Evolutionary conservation across 2,113 vertebrate species (phyloP).

Genomic region (Oncorhynchus masou): DNA sequence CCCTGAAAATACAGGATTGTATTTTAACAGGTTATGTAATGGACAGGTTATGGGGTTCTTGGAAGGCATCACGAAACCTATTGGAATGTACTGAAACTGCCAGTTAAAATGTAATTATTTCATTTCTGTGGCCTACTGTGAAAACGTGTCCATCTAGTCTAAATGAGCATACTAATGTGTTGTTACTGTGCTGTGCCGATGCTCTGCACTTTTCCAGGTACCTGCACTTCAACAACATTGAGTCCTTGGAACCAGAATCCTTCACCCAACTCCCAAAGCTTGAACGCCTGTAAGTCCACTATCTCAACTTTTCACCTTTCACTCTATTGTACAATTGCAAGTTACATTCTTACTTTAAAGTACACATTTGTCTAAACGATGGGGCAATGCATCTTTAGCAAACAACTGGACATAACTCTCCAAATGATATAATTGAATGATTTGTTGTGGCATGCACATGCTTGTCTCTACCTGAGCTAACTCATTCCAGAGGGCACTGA

Average conservation of each 20-base stretch:
- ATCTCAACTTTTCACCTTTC: neutral
- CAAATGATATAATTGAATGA: neutral
- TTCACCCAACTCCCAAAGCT: conserved; percentile 94
- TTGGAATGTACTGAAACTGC: neutral
- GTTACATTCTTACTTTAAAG: neutral
- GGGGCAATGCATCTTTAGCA: neutral
- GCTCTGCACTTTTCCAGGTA: conserved; percentile 78
- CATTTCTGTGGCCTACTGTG: no score
- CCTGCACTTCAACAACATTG: conserved; percentile 99
- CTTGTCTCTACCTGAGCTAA: neutral
- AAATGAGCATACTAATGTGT: conserved; percentile 14
- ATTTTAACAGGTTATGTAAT: neutral
- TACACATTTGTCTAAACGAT: neutral
- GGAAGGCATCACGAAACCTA: neutral
- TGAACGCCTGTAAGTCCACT: conserved; percentile 90
- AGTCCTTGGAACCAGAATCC: conserved; percentile 90
- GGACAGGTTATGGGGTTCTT: conserved; percentile 4
- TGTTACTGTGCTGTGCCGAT: conserved; percentile 30
- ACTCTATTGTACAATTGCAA: neutral
- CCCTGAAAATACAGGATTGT: neutral
- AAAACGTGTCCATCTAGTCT: neutral
- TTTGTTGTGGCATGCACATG: neutral
- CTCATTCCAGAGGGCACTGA: neutral
- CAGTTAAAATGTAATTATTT: neutral
- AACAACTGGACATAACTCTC: neutral